phyloP scores from a whole-genome alignment of 2,888 invertebrate genomes.

The Asteroscopus sphinx region DNA sequence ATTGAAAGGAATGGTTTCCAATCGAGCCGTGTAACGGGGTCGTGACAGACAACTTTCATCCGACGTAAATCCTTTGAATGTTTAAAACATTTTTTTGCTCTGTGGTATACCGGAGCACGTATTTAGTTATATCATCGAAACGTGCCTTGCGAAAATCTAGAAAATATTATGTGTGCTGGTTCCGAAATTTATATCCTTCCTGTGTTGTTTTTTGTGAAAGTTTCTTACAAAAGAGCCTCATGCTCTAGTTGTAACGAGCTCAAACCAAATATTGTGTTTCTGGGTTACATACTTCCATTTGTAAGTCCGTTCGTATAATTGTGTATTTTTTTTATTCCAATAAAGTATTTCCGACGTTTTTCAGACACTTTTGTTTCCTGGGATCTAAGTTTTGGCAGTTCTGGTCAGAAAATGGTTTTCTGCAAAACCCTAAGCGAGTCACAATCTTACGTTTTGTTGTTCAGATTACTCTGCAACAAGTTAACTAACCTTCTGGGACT shows the following conservation, averaged over 20 bases:
- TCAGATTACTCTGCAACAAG: too few species aligned
- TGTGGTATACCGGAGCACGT: conserved; percentile 25
- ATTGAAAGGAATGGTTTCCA: conserved; percentile 46
- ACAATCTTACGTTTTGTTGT: too few species aligned
- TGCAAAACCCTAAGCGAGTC: too few species aligned
- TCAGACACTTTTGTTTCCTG: too few species aligned
- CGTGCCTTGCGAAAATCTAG: conserved; percentile 31
- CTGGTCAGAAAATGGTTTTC: too few species aligned
- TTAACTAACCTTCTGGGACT: too few species aligned
- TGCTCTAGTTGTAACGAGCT: not conserved
- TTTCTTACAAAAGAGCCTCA: conserved; percentile 10
- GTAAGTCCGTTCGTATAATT: too few species aligned
- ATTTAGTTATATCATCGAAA: conserved; percentile 29
- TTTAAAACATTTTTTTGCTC: conserved; percentile 23
- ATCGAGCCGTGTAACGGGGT: conserved; percentile 38
- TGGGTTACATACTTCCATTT: not conserved
- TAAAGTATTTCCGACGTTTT: too few species aligned
- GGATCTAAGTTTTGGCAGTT: too few species aligned
- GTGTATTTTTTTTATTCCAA: too few species aligned
- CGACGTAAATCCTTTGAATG: conserved; percentile 25
- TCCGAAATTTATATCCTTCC: conserved; percentile 27
- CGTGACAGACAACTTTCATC: conserved; percentile 54
- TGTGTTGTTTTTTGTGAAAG: conserved; percentile 17
- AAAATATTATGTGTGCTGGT: conserved; percentile 16
- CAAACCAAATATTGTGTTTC: not conserved